Base-by-base conservation (phyloP, 35 echinoderm and acorn worm species). In the Heliocidaris erythrogramma region DNA sequence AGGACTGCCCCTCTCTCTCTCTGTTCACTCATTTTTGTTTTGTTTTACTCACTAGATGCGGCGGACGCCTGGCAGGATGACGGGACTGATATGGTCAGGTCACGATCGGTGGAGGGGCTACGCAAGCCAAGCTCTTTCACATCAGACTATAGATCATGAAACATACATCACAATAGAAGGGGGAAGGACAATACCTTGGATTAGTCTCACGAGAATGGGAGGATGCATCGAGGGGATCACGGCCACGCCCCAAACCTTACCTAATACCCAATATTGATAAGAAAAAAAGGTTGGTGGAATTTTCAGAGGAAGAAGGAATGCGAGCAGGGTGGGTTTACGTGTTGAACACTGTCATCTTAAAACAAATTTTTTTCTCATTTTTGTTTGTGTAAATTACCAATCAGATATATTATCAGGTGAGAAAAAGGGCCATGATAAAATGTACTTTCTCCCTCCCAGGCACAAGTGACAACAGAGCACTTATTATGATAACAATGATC, bases 11-110 rank as follows among this genome's bases (percentile, higher is more conserved):
- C 93, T 42, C 60, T 94, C 59, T 94, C 59, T 92, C 48, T 30
- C 27, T 30, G 31, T 92, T 56, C 53, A 27, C 56, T 69, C 69
- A 48, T 84, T 84, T 94, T 78, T 78, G 21, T 78, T 78, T 78
- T 35, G 27, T 96, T 48, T 96, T 98, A 98, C 97, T 98, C 97
- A 98, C 97, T 98, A 93, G 97, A 98, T 86, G 96, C 97, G 8
- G 94, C 95, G 42, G 97, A 98, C 31, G 96, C 91, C 69, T 96
- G 94, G 94, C 96, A 48, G 30, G 96, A 94, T 48, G 97, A 94
- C 94, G 94, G 93, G 71, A 98, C 93, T 91, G 95, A 92, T 35
- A 85, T 89, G 59, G 90, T 96, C 52, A 88, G 94, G 29, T 96
- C 97, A 90, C 86, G 86, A 47, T 88, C 93, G 86, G 31, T 49